Base-by-base conservation (phyloP, 1,140 invertebrate genomes). In the Drosophila fuyamai region DNA sequence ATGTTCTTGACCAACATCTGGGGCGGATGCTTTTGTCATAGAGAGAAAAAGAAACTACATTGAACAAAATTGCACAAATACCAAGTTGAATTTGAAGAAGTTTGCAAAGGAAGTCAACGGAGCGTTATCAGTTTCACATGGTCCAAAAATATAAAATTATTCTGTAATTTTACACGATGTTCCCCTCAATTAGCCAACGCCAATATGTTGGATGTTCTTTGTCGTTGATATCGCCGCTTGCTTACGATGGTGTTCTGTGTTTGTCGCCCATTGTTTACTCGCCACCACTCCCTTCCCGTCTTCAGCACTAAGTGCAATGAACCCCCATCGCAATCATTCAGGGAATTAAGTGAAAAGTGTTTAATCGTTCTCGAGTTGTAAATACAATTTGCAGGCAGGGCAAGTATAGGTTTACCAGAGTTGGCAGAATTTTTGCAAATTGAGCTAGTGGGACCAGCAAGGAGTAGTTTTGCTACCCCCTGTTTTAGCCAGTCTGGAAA, bases 1-100 rank as follows among this genome's bases (percentile, higher is more conserved):
- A 76, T 79, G 74, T 68, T 72, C 66, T 63, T 58, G 61, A 44
- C 78, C 66, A 73, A 73, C 70, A 88, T 88, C 76, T 88, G 60
- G 59, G 61, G 71, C 76, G 83, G 82, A 82, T 72, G 75, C 78
- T 60, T 88, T 79, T 79, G 76, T 88, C 75, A 86, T 56, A 40
- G 51, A 16, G 29, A 38, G 41, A 27, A 71, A 46, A 16, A 46
- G 48, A 74, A 58, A 62, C 35, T 23, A 40, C 16, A 23, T 41
- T 43, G 23, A 12, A 23, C 3, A 23, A 23, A 23, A 23, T 23
- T 23, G 23, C 23, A 23, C 23, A 23, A 23, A 4, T 23, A 2
- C 23, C 23, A 23, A 23, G 23, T 23, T 23, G 23, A 23, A 23
- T 23, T 23, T 23, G 23, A 47, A 7, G 44, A 32, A 32, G 29